Conservation (phyloP, 2,113 vertebrate species). For the Capreolus pygargus region DNA sequence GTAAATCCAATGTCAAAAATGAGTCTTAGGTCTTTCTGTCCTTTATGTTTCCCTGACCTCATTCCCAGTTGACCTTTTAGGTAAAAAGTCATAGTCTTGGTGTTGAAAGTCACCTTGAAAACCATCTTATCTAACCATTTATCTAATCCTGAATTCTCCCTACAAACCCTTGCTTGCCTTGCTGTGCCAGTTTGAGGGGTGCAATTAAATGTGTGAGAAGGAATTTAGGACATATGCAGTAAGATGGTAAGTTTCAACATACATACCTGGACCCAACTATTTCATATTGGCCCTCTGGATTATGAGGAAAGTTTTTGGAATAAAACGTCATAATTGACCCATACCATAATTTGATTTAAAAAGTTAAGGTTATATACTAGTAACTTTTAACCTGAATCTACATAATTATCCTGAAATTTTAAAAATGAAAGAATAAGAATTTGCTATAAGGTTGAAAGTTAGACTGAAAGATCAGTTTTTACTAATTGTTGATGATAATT, state of each 20-base stretch:
- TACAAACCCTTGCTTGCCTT: background rate
- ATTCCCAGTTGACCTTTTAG: background rate
- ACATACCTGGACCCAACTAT: background rate
- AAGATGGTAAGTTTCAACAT: background rate
- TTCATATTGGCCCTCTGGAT: background rate
- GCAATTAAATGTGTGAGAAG: background rate
- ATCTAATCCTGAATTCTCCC: background rate
- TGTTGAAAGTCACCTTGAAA: background rate
- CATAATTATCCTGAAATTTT: slow-evolving; percentile 23
- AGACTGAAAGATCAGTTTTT: background rate
- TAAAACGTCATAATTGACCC: background rate
- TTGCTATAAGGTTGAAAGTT: background rate
- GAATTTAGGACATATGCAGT: background rate
- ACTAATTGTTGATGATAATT: background rate
- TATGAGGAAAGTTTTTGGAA: background rate
- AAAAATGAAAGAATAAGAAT: slow-evolving; percentile 19
- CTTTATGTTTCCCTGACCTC: background rate
- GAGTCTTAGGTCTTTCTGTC: background rate
- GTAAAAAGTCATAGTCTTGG: background rate
- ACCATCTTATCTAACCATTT: background rate
- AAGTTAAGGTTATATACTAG: background rate
- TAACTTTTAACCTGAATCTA: background rate
- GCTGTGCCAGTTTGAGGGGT: background rate
- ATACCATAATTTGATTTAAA: background rate
- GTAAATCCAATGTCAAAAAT: background rate